Conservation (phyloP, 2,888 invertebrate genomes). For the Drosophila niveifrons region DNA sequence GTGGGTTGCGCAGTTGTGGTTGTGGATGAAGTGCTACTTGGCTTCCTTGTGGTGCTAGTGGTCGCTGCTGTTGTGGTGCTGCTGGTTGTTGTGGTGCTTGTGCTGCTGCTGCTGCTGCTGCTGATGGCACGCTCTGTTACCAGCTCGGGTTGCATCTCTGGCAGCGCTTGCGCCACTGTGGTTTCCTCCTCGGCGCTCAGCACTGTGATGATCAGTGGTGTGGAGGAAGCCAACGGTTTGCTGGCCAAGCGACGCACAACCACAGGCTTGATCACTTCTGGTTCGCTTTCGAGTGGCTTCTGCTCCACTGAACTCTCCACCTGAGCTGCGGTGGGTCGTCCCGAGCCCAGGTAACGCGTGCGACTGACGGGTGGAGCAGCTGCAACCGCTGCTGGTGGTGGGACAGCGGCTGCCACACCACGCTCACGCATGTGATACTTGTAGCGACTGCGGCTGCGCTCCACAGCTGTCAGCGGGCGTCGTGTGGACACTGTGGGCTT, state of each 20-base stretch:
- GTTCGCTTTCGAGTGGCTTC: slow-evolving; percentile 25
- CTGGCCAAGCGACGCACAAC: slow-evolving; percentile 44
- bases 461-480: slow-evolving; percentile 72
- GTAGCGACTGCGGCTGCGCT: slow-evolving; percentile 77
- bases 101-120: slow-evolving; percentile 18
- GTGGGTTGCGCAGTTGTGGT: slow-evolving; percentile 22
- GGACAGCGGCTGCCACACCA: slow-evolving; percentile 36
- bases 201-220: slow-evolving; percentile 83
- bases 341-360: slow-evolving; percentile 69
- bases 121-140: slow-evolving; percentile 8
- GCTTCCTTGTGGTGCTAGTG: slow-evolving; percentile 11
- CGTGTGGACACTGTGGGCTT: slow-evolving; percentile 61
- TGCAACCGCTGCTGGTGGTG: slow-evolving; percentile 11
- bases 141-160: background rate
- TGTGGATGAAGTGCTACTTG: slow-evolving; percentile 6
- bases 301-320: slow-evolving; percentile 35
- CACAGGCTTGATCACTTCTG: slow-evolving; percentile 43
- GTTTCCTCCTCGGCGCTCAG: slow-evolving; percentile 80
- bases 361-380: slow-evolving; percentile 53
- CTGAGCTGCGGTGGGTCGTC: slow-evolving; percentile 60
- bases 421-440: slow-evolving; percentile 79
- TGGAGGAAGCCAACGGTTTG: slow-evolving; percentile 63
- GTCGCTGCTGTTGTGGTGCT: slow-evolving; percentile 23
- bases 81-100: slow-evolving; percentile 12
- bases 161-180: slow-evolving; percentile 36